phyloP scores from a whole-genome alignment of 2,888 invertebrate species.

The Crioceris asparagi region DNA sequence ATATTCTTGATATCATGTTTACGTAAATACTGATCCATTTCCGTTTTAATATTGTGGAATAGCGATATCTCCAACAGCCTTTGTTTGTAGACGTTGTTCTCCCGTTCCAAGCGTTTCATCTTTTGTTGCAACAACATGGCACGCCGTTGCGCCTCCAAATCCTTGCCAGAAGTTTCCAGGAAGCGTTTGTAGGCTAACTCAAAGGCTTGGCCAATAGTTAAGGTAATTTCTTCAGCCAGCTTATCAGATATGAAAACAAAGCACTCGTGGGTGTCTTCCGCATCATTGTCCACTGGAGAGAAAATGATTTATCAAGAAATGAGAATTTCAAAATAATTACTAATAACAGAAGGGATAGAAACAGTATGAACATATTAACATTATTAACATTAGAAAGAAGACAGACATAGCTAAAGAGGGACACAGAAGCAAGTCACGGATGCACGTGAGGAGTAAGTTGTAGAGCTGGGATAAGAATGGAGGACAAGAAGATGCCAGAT shows the following conservation, averaged over 20 bases:
- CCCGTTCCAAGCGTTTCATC: constrained; percentile 77
- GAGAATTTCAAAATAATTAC: not conserved
- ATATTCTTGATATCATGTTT: constrained; percentile 43
- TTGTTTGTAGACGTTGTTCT: constrained; percentile 72
- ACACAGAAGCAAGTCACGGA: too few relatives aligned
- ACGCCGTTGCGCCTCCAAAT: constrained; percentile 74
- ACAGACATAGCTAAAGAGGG: too few relatives aligned
- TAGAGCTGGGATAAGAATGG: too few relatives aligned
- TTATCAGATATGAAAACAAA: constrained; percentile 97
- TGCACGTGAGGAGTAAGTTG: too few relatives aligned
- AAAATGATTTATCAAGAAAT: constrained; percentile 2
- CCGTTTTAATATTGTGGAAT: constrained; percentile 41
- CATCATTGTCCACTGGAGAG: constrained; percentile 39
- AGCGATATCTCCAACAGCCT: constrained; percentile 59
- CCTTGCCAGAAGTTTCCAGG: constrained; percentile 83
- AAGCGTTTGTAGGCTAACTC: constrained; percentile 94
- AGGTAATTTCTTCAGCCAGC: constrained; percentile 92
- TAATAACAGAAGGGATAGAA: not conserved
- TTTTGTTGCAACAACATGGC: constrained; percentile 69
- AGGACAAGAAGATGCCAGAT: too few relatives aligned
- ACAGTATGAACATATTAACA: not conserved
- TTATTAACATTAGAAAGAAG: not conserved
- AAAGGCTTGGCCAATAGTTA: constrained; percentile 97
- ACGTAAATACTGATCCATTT: constrained; percentile 42
- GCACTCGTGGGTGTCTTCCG: constrained; percentile 78